These are phyloP conservation scores for Peromyscus melanophrys DNA, from an alignment of 2,797 vertebrate species.

Conservation along the genomic window DNA sequence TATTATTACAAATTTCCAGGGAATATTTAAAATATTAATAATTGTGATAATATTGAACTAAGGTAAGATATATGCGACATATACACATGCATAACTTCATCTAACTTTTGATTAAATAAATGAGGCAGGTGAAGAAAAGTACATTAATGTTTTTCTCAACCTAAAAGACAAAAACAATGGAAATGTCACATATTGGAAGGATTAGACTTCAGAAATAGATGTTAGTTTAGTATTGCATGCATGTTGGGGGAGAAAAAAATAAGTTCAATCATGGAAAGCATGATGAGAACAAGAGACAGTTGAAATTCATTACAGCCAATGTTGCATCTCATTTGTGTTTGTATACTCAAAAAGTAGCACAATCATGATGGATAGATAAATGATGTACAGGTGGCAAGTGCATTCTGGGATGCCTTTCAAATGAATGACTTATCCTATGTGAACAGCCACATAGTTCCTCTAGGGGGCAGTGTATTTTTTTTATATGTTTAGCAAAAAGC, in stretches of 20 bases:
- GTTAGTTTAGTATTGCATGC: background rate
- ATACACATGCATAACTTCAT: background rate
- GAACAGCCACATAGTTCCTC: background rate
- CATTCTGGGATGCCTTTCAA: background rate
- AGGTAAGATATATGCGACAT: background rate
- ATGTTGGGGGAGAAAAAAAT: background rate
- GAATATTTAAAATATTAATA: background rate
- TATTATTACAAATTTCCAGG: background rate
- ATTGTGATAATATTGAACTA: background rate
- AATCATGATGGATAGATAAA: fast-evolving
- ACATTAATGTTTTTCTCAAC: background rate
- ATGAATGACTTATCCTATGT: background rate
- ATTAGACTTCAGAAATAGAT: background rate
- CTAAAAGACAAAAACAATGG: background rate
- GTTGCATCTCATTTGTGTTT: background rate
- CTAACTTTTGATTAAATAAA: background rate
- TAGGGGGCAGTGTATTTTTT: background rate
- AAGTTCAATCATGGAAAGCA: background rate
- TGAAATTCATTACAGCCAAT: background rate
- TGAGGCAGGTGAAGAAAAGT: background rate
- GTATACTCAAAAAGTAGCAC: background rate
- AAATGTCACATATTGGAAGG: background rate
- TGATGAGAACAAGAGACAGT: background rate
- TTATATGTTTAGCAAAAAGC: background rate
- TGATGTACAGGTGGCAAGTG: fast-evolving